phyloP scores from a whole-genome alignment of 1,140 invertebrate species.

The Idris sp. region DNA sequence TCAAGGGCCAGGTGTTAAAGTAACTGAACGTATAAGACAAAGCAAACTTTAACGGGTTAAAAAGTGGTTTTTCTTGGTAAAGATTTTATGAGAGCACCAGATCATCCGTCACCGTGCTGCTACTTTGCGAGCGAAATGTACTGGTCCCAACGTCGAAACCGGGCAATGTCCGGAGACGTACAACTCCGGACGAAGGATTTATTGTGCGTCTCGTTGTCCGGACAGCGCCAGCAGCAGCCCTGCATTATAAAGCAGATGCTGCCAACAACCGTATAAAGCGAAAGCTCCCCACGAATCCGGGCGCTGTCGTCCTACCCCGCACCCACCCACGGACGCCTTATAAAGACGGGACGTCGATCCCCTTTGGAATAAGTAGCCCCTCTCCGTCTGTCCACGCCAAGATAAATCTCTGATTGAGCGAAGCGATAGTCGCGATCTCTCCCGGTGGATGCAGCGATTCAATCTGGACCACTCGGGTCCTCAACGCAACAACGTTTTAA shows the following conservation, averaged over 20 bases:
- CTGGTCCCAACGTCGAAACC: slow-evolving; percentile 36
- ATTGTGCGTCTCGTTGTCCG: slow-evolving; percentile 68
- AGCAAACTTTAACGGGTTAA: no score
- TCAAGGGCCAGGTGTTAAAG: no score
- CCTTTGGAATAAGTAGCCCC: slow-evolving; percentile 38
- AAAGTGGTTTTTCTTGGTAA: slow-evolving; percentile 43
- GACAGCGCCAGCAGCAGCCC: slow-evolving; percentile 64
- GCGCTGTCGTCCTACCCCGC: no score
- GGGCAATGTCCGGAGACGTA: slow-evolving; percentile 69
- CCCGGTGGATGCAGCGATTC: slow-evolving; percentile 48
- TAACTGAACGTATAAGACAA: no score
- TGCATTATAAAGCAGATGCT: slow-evolving; percentile 75
- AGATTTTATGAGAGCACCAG: slow-evolving; percentile 59
- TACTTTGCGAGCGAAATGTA: slow-evolving; percentile 51
- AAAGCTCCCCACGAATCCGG: slow-evolving; percentile 58
- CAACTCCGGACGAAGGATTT: slow-evolving; percentile 72
- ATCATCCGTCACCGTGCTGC: slow-evolving; percentile 54
- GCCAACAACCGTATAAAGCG: slow-evolving; percentile 72
- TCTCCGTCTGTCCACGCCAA: slow-evolving; percentile 24
- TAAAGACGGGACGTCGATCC: slow-evolving; percentile 47
- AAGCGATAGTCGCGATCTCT: slow-evolving; percentile 45
- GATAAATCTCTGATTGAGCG: slow-evolving; percentile 59
- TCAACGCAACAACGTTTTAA: slow-evolving; percentile 57
- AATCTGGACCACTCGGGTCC: slow-evolving; percentile 47
- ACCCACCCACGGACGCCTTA: slow-evolving; percentile 53